These are phyloP conservation scores for Nixonia krombeini DNA, from an alignment of 1,140 invertebrate genomes.

Conservation along the genomic window DNA sequence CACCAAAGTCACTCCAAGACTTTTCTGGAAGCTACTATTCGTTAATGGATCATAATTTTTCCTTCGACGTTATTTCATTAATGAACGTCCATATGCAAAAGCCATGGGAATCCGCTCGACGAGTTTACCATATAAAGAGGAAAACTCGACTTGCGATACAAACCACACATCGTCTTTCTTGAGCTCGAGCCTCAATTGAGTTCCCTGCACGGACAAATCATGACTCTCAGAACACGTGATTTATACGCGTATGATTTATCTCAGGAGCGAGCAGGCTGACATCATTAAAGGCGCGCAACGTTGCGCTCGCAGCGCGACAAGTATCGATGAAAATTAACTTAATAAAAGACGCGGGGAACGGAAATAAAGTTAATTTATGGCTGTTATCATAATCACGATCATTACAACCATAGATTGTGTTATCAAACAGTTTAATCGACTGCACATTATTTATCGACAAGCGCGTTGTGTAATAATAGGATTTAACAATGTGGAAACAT, in stretches of 20 bases:
- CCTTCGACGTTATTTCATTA: too few species aligned
- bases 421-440: slow-evolving; percentile 13
- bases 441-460: slow-evolving; percentile 24
- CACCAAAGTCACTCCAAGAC: too few species aligned
- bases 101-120: too few species aligned
- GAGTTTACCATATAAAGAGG: too few species aligned
- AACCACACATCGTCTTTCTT: background rate
- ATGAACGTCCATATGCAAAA: too few species aligned
- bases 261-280: slow-evolving; percentile 21
- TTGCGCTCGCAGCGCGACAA: slow-evolving; percentile 23
- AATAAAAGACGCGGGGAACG: slow-evolving; percentile 27
- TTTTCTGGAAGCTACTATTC: too few species aligned
- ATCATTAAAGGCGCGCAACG: slow-evolving; percentile 33
- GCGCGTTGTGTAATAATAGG: slow-evolving; percentile 26
- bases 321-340: slow-evolving; percentile 39
- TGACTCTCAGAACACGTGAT: slow-evolving; percentile 13
- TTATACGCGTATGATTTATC: slow-evolving; percentile 44
- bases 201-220: slow-evolving; percentile 28
- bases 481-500: too few species aligned
- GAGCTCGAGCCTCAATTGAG: slow-evolving; percentile 1
- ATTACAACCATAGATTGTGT: slow-evolving; percentile 26
- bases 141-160: too few species aligned
- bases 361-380: slow-evolving; percentile 31
- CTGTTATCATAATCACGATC: slow-evolving; percentile 32
- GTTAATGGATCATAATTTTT: too few species aligned